Evolutionary conservation across 2,113 vertebrate genomes (phyloP).

Genomic region (Monopterus albus): DNA sequence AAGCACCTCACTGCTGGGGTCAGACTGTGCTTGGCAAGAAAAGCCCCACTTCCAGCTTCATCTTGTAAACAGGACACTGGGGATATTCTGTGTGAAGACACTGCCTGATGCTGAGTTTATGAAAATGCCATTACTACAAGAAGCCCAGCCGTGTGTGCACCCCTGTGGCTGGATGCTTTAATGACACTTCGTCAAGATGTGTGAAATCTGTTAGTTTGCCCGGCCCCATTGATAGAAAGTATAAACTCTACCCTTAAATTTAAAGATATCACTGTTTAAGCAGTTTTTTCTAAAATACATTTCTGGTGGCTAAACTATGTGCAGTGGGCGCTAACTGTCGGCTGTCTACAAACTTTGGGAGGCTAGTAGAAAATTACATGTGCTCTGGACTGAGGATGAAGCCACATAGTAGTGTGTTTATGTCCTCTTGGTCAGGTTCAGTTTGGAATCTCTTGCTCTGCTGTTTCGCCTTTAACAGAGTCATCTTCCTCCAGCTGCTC

Average conservation of each 20-base stretch:
- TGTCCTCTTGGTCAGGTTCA: slow-evolving; percentile 39
- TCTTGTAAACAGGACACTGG: slow-evolving; percentile 54
- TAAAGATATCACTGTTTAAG: slow-evolving; percentile 31
- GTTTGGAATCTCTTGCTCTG: slow-evolving; percentile 72
- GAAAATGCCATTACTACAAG: too few relatives aligned
- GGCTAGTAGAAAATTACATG: slow-evolving; percentile 53
- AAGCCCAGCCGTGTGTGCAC: too few relatives aligned
- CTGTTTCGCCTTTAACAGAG: slow-evolving; percentile 83
- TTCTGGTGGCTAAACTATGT: slow-evolving; percentile 29
- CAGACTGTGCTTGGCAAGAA: neutral
- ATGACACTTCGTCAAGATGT: slow-evolving; percentile 17
- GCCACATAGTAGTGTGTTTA: neutral
- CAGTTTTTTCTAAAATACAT: slow-evolving; percentile 57
- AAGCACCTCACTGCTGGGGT: slow-evolving; percentile 4
- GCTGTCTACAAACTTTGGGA: slow-evolving; percentile 42
- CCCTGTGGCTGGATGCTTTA: neutral
- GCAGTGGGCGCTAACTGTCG: slow-evolving; percentile 35
- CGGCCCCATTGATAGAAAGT: slow-evolving; percentile 35
- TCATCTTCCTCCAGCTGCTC: slow-evolving; percentile 73
- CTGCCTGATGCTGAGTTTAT: slow-evolving; percentile 51
- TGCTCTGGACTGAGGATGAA: slow-evolving; percentile 38
- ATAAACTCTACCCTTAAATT: slow-evolving; percentile 52
- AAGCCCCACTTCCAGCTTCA: slow-evolving; percentile 5
- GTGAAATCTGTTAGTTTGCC: slow-evolving; percentile 9
- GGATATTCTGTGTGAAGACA: slow-evolving; percentile 17